Conservation (phyloP, 2,797 vertebrate species). For the Emydoidea blandingii region DNA sequence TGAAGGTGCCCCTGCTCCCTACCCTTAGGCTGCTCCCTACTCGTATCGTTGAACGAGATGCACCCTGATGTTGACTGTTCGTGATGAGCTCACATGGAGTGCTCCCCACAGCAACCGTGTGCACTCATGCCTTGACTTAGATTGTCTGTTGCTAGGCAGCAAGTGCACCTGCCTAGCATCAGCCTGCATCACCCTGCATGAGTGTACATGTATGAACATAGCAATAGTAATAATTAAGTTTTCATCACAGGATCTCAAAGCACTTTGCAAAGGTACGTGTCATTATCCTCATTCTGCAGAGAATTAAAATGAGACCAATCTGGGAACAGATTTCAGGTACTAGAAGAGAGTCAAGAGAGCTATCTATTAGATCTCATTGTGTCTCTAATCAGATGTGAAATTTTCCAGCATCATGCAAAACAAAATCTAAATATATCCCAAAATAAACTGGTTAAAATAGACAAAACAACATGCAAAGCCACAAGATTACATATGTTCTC, state of each 20-base stretch:
- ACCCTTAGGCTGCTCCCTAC: neutral
- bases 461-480: neutral
- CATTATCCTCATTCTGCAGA: neutral
- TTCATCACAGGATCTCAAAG: neutral
- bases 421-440: neutral
- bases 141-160: accelerated
- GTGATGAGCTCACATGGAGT: neutral
- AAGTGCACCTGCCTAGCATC: neutral
- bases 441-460: neutral
- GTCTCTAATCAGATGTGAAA: neutral
- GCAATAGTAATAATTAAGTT: neutral
- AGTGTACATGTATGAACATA: neutral
- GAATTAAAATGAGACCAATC: neutral
- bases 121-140: neutral
- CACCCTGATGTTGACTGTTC: neutral
- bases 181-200: neutral
- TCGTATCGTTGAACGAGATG: too few species aligned
- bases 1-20: neutral
- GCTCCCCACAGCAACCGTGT: neutral
- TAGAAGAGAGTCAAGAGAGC: neutral
- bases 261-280: neutral
- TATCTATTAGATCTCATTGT: neutral
- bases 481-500: neutral
- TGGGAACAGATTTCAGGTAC: neutral
- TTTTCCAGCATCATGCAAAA: neutral